Percentiles rank a stretch among this genome's conserved stretches.
phyloP scores from a whole-genome alignment of 1,140 invertebrate genomes.

The Augochlora pura region DNA sequence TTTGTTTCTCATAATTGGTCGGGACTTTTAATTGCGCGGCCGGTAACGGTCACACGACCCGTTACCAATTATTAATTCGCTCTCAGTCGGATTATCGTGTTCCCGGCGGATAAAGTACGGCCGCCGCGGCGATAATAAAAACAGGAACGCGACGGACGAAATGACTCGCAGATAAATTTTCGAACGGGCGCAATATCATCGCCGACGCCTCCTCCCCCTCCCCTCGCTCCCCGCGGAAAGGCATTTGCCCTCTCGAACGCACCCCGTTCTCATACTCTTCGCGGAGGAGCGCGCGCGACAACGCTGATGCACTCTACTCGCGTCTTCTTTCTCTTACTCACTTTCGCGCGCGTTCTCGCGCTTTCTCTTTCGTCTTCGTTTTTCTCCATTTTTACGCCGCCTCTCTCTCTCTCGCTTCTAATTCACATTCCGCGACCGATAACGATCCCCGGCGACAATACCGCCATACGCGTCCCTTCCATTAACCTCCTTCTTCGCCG shows the following conservation, averaged over 20 bases:
- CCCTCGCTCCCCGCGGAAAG: background rate
- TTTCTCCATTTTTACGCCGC: no score
- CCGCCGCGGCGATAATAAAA: slow-evolving; percentile 8
- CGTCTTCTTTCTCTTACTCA: background rate
- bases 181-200: slow-evolving; percentile 17
- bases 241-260: slow-evolving; percentile 31
- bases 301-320: background rate
- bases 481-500: background rate
- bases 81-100: background rate
- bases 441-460: slow-evolving; percentile 11
- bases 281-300: background rate
- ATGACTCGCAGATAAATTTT: slow-evolving; percentile 34
- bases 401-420: background rate
- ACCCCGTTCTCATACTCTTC: slow-evolving; percentile 34
- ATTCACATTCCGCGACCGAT: slow-evolving; percentile 16
- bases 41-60: background rate
- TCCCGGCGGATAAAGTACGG: background rate
- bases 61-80: slow-evolving; percentile 11
- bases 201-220: no score
- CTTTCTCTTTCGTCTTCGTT: no score
- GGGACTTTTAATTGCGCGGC: slow-evolving; percentile 25
- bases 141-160: background rate
- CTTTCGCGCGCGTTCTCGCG: background rate
- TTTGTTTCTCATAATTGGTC: background rate
- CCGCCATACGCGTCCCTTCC: slow-evolving; percentile 5